Evolutionary conservation across 2,113 vertebrate species (phyloP).

Genomic region (Thermophis baileyi): DNA sequence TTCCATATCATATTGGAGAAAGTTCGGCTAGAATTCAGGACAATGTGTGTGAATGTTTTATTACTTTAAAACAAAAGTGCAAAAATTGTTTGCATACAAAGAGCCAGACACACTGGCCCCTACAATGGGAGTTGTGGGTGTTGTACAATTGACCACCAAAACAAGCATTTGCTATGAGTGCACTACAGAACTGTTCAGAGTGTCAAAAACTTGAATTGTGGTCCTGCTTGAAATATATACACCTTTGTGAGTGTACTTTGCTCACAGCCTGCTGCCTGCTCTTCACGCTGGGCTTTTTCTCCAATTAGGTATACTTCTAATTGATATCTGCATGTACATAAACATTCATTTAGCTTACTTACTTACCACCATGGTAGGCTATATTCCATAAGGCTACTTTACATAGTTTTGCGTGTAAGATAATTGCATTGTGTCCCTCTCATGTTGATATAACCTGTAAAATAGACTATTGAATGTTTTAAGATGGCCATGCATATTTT

Average conservation of each 20-base stretch:
- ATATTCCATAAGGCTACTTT: not conserved
- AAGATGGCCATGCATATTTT: slow-evolving; percentile 29
- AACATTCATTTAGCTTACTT: slow-evolving; percentile 33
- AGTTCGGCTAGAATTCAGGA: slow-evolving; percentile 61
- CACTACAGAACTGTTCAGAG: slow-evolving; percentile 41
- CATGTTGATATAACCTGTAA: slow-evolving; percentile 46
- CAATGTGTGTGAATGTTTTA: slow-evolving; percentile 62
- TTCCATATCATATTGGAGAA: slow-evolving; percentile 64
- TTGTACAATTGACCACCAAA: slow-evolving; percentile 36
- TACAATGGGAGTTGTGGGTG: slow-evolving; percentile 42
- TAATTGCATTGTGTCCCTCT: slow-evolving; percentile 34
- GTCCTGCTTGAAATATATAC: slow-evolving; percentile 24
- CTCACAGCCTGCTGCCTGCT: slow-evolving; percentile 13
- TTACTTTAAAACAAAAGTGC: slow-evolving; percentile 27
- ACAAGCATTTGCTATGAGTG: slow-evolving; percentile 38
- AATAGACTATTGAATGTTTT: slow-evolving; percentile 59
- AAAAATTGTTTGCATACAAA: slow-evolving; percentile 18
- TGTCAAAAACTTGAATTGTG: not conserved
- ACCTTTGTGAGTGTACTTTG: not conserved
- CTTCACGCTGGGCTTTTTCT: slow-evolving; percentile 39
- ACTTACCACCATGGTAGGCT: slow-evolving; percentile 22
- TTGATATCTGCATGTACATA: slow-evolving; percentile 4
- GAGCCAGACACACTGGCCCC: slow-evolving; percentile 38
- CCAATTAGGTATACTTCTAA: not conserved
- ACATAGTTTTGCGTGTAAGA: not conserved